A percentile compares a stretch with the other conserved stretches of the same genome.
phyloP scores from a whole-genome alignment of 2,888 invertebrate genomes.

The Odontothrips loti region DNA sequence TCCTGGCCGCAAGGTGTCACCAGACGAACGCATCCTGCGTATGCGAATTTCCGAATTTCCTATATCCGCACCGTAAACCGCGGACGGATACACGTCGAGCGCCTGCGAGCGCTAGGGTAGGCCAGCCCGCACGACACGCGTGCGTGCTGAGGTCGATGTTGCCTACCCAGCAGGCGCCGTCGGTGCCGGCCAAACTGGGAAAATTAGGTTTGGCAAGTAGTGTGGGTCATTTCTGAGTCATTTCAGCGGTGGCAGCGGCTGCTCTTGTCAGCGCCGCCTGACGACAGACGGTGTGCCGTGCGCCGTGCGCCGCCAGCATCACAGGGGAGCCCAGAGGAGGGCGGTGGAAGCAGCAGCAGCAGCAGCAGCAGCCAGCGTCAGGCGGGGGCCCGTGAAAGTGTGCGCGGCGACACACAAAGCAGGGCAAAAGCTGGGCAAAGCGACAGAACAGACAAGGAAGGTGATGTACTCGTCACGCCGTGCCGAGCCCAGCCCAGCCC shows the following conservation, averaged over 20 bases:
- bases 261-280: too few species aligned
- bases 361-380: too few species aligned
- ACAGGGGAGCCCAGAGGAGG: too few species aligned
- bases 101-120: neutral
- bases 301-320: too few species aligned
- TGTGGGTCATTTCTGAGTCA: too few species aligned
- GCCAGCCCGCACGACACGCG: neutral
- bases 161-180: neutral
- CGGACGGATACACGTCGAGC: neutral
- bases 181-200: neutral
- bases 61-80: neutral
- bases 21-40: too few species aligned
- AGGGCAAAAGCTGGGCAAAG: neutral
- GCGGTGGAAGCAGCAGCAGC: too few species aligned
- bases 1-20: neutral
- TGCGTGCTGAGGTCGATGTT: neutral
- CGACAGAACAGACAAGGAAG: slow-evolving; percentile 26
- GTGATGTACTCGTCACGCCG: neutral
- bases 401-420: slow-evolving; percentile 1
- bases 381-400: neutral
- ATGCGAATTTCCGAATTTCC: too few species aligned
- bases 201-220: too few species aligned
- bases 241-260: too few species aligned
- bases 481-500: neutral
- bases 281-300: too few species aligned